phyloP scores from a whole-genome alignment of 2,113 vertebrate species.

The Zeus faber region DNA sequence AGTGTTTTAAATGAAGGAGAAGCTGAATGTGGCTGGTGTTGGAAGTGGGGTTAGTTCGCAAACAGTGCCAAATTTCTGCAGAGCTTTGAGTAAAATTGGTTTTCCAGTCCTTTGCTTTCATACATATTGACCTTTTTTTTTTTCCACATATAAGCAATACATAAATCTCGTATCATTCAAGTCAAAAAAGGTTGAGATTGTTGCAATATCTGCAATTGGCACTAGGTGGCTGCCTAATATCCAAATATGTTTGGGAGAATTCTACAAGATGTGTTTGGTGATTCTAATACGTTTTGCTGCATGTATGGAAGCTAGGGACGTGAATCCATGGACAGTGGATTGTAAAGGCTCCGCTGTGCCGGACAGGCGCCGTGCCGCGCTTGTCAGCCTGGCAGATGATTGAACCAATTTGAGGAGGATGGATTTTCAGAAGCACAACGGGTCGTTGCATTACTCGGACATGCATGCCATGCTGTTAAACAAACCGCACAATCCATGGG shows the following conservation, averaged over 20 bases:
- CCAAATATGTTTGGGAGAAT: conserved; percentile 61
- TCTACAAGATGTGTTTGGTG: conserved; percentile 42
- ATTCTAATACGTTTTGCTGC: conserved; percentile 34
- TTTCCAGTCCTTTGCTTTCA: conserved; percentile 56
- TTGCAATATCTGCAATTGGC: conserved; percentile 79
- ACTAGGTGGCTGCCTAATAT: conserved; percentile 82
- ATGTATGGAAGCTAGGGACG: conserved; percentile 41
- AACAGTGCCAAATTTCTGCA: conserved; percentile 63
- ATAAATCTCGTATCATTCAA: conserved; percentile 60
- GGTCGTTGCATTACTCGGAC: conserved; percentile 53
- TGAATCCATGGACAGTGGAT: conserved; percentile 31
- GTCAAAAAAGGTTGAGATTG: conserved; percentile 61
- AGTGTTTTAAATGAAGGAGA: conserved; percentile 74
- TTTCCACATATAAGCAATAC: conserved; percentile 54
- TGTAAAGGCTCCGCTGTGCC: conserved; percentile 33
- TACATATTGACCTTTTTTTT: conserved; percentile 44
- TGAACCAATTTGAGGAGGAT: conserved; percentile 39
- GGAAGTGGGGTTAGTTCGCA: conserved; percentile 64
- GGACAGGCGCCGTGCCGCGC: too few relatives aligned
- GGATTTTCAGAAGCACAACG: conserved; percentile 73
- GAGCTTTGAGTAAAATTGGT: conserved; percentile 50
- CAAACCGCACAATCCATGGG: conserved; percentile 48
- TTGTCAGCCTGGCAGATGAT: conserved; percentile 36
- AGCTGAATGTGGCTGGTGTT: conserved; percentile 78
- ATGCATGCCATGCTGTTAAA: conserved; percentile 32